These are phyloP conservation scores for Scortum barcoo DNA, from an alignment of 2,113 vertebrate genomes.

Conservation along the genomic window DNA sequence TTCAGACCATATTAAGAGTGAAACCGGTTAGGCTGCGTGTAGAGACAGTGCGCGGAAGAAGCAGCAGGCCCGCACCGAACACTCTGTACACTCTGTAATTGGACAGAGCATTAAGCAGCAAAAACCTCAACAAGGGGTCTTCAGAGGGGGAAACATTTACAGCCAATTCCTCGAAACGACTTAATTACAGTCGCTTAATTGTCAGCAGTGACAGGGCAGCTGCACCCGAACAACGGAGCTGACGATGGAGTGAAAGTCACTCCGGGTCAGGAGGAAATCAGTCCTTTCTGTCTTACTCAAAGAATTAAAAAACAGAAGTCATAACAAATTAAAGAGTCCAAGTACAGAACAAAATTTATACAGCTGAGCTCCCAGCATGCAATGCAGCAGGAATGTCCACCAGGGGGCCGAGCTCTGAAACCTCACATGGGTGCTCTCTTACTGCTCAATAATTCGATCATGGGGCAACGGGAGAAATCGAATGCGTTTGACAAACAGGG, in stretches of 20 bases:
- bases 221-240: conserved; percentile 42
- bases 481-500: conserved; percentile 52
- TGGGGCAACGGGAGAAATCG: conserved; percentile 14
- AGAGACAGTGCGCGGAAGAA: conserved; percentile 3
- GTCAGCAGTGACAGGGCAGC: conserved; percentile 45
- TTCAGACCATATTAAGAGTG: conserved; percentile 26
- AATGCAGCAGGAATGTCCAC: conserved; percentile 26
- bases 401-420: conserved; percentile 23
- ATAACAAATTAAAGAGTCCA: conserved; percentile 46
- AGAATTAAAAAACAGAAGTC: background rate
- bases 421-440: conserved; percentile 43
- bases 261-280: background rate
- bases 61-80: conserved; percentile 18
- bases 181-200: conserved; percentile 70
- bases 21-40: conserved; percentile 17
- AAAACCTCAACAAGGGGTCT: conserved; percentile 53
- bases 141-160: conserved; percentile 46
- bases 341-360: conserved; percentile 50
- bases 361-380: conserved; percentile 66
- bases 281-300: conserved; percentile 3
- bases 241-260: conserved; percentile 15
- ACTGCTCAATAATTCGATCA: conserved; percentile 67
- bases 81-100: conserved; percentile 51
- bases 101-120: conserved; percentile 54
- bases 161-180: conserved; percentile 57